These are phyloP conservation scores for Coleophora deauratella DNA, from an alignment of 2,888 invertebrate species.

Conservation along the genomic window DNA sequence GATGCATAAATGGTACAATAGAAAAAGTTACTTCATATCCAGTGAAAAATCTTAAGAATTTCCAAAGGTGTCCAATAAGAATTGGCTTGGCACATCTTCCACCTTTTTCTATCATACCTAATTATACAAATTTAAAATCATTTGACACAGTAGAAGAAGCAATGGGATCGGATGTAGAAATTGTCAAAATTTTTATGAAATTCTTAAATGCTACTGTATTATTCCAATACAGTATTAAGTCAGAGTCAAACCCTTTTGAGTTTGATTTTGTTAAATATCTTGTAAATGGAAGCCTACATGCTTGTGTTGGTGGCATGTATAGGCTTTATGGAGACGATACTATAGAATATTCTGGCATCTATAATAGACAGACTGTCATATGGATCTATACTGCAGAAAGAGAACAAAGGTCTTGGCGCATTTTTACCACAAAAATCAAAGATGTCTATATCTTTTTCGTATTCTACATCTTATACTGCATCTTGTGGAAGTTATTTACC, in stretches of 20 bases:
- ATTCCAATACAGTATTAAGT: constrained; percentile 29
- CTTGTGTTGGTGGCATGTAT: constrained; percentile 48
- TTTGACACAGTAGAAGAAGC: constrained; percentile 29
- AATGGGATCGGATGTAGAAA: constrained; percentile 41
- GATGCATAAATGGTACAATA: constrained; percentile 28
- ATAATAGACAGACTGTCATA: constrained; percentile 34
- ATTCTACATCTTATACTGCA: constrained; percentile 37
- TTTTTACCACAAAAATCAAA: constrained; percentile 31
- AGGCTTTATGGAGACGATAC: constrained; percentile 42
- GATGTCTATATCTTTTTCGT: constrained; percentile 43
- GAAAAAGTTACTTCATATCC: constrained; percentile 26
- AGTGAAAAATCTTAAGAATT: constrained; percentile 27
- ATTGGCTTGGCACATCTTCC: constrained; percentile 37
- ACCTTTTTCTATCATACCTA: constrained; percentile 36
- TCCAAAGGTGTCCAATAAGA: constrained; percentile 42
- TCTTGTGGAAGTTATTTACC: constrained; percentile 34
- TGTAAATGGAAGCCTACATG: constrained; percentile 43
- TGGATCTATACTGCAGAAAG: constrained; percentile 47
- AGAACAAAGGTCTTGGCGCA: constrained; percentile 37
- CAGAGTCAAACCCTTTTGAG: constrained; percentile 27
- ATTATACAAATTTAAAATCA: constrained; percentile 24
- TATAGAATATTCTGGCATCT: constrained; percentile 49
- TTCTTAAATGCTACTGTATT: constrained; percentile 40
- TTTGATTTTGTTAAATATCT: constrained; percentile 33
- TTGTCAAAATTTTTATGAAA: constrained; percentile 42